A percentile compares a stretch with the other conserved stretches of the same genome.
phyloP scores from a whole-genome alignment of 2,797 vertebrate genomes.

The Tiaroga cobitis region DNA sequence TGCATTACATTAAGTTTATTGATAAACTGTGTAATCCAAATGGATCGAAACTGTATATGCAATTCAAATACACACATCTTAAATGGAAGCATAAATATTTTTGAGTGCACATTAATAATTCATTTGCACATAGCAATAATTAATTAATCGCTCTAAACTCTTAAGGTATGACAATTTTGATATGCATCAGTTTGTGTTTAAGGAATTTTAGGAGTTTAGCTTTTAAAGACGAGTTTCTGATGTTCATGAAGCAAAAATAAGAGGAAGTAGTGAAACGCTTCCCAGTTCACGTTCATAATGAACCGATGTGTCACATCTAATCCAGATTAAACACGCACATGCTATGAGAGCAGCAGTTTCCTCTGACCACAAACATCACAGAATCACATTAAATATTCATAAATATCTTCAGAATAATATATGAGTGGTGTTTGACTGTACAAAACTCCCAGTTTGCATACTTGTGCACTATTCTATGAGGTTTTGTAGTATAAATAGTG shows the following conservation, averaged over 20 bases:
- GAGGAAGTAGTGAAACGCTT: background rate
- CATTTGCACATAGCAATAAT: background rate
- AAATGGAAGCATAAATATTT: background rate
- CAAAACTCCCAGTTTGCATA: background rate
- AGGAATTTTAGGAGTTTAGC: background rate
- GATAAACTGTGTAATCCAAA: background rate
- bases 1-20: background rate
- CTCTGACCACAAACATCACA: background rate
- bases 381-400: background rate
- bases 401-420: background rate
- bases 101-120: background rate
- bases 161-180: background rate
- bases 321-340: background rate
- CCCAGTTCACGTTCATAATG: constrained; percentile 15
- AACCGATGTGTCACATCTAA: background rate
- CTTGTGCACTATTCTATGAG: background rate
- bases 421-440: no score
- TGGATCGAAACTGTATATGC: background rate
- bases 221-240: background rate
- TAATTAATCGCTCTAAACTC: background rate
- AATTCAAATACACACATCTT: background rate
- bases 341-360: background rate
- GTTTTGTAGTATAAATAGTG: background rate
- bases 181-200: background rate
- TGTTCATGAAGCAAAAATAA: background rate